A percentile compares a stretch with the other conserved stretches of the same genome.
phyloP scores from a whole-genome alignment of 1,140 invertebrate species.

The Coelopa frigida region DNA sequence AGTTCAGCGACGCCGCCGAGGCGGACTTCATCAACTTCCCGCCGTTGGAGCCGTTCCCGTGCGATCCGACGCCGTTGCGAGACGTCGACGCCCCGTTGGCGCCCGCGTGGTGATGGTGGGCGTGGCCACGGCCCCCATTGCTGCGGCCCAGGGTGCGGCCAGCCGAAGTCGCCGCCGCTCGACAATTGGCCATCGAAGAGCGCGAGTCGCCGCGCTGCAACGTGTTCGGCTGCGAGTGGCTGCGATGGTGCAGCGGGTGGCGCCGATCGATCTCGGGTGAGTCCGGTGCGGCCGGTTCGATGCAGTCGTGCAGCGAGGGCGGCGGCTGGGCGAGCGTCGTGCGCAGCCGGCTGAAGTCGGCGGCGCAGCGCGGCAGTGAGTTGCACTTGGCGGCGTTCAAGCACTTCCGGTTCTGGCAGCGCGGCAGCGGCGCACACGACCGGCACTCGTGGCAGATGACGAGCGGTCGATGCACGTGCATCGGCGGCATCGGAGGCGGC shows the following conservation, averaged over 20 bases:
- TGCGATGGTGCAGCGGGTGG: constrained; percentile 31
- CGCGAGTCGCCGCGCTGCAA: constrained; percentile 38
- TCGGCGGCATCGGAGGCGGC: constrained; percentile 16
- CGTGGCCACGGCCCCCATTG: constrained; percentile 1
- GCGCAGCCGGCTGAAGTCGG: constrained; percentile 41
- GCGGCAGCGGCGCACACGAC: constrained; percentile 33
- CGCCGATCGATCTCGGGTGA: constrained; percentile 17
- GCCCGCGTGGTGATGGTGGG: not conserved
- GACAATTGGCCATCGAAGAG: constrained; percentile 18
- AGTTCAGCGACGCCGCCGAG: constrained; percentile 48
- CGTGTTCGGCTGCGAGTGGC: constrained; percentile 42
- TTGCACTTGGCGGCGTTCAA: constrained; percentile 44
- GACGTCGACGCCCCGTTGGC: constrained; percentile 16
- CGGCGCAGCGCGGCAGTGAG: constrained; percentile 45
- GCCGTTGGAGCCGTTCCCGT: constrained; percentile 21
- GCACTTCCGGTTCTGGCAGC: constrained; percentile 44
- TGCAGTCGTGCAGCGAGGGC: constrained; percentile 34
- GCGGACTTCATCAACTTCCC: constrained; percentile 43
- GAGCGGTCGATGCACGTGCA: constrained; percentile 5
- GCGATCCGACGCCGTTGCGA: constrained; percentile 7
- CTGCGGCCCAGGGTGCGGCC: too few species aligned
- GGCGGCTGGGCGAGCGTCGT: constrained; percentile 39
- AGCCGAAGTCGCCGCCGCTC: too few species aligned
- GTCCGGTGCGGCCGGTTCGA: constrained; percentile 35
- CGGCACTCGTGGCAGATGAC: constrained; percentile 41